These are phyloP conservation scores for Hoplostethus mediterraneus DNA, from an alignment of 2,797 vertebrate genomes.

Conservation along the genomic window DNA sequence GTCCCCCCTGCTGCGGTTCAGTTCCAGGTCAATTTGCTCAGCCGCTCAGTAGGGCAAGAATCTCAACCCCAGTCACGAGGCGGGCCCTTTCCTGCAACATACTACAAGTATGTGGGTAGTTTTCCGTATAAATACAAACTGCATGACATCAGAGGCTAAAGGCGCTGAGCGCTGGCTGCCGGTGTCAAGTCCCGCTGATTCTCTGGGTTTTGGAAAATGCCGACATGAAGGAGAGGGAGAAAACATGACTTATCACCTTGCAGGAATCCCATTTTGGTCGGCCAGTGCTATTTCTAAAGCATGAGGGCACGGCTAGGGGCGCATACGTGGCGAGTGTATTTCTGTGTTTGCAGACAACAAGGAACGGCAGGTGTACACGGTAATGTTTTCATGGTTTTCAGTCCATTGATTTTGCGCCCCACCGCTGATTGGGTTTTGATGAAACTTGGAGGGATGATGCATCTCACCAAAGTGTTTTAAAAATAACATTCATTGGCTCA, in stretches of 20 bases:
- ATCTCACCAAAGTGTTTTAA: no score
- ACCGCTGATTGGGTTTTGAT: no score
- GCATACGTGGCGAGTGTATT: no score
- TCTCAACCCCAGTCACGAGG: conserved; percentile 25
- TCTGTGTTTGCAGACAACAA: no score
- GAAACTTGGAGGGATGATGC: no score
- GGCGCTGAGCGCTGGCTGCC: not conserved
- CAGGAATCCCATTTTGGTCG: not conserved
- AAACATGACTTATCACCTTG: not conserved
- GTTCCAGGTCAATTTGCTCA: conserved; percentile 8
- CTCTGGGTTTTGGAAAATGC: not conserved
- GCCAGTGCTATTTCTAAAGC: no score
- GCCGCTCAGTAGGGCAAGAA: conserved; percentile 13
- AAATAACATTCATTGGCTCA: no score
- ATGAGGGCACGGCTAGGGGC: no score
- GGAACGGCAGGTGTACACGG: no score
- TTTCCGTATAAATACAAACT: not conserved
- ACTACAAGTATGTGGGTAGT: conserved; percentile 13
- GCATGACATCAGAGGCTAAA: conserved; percentile 21
- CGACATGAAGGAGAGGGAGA: not conserved
- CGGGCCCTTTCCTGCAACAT: conserved; percentile 24
- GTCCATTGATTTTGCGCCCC: not conserved
- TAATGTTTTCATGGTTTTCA: no score
- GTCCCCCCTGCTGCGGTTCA: conserved; percentile 17
- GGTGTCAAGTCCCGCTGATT: not conserved